phyloP scores from a whole-genome alignment of 2,113 vertebrate species.

The Rhabdornis inornatus region DNA sequence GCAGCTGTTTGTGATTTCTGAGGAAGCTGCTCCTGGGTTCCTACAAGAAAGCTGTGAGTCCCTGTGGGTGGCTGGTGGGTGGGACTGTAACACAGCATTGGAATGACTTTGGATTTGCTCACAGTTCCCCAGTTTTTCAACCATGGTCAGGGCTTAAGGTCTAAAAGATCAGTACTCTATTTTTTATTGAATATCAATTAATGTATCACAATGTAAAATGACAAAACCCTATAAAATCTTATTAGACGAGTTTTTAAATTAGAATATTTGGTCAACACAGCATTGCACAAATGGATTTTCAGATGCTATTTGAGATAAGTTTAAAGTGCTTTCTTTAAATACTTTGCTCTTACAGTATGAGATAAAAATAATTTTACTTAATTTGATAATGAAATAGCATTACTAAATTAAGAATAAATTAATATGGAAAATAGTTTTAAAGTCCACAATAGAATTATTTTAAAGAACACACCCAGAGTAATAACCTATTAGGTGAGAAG shows the following conservation, averaged over 20 bases:
- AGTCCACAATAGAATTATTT: background rate
- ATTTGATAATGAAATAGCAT: background rate
- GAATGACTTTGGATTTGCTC: background rate
- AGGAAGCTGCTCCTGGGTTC: background rate
- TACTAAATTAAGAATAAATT: constrained; percentile 25
- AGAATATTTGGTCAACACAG: background rate
- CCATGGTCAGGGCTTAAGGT: background rate
- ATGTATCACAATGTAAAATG: background rate
- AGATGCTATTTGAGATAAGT: background rate
- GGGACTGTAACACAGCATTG: background rate
- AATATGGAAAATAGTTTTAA: background rate
- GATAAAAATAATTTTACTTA: constrained; percentile 22
- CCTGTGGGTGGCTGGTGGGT: background rate
- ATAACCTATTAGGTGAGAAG: background rate
- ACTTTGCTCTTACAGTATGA: background rate
- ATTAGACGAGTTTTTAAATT: background rate
- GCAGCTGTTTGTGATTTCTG: background rate
- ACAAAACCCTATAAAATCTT: background rate
- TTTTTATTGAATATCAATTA: background rate
- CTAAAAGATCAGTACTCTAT: background rate
- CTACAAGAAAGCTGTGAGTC: background rate
- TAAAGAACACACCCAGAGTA: background rate
- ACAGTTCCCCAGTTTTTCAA: background rate
- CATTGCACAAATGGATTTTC: background rate
- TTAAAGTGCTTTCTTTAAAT: constrained; percentile 26